Percentiles rank a stretch among this genome's conserved stretches.
Conservation (phyloP, 2,113 vertebrate species). For the Nettapus auritus region DNA sequence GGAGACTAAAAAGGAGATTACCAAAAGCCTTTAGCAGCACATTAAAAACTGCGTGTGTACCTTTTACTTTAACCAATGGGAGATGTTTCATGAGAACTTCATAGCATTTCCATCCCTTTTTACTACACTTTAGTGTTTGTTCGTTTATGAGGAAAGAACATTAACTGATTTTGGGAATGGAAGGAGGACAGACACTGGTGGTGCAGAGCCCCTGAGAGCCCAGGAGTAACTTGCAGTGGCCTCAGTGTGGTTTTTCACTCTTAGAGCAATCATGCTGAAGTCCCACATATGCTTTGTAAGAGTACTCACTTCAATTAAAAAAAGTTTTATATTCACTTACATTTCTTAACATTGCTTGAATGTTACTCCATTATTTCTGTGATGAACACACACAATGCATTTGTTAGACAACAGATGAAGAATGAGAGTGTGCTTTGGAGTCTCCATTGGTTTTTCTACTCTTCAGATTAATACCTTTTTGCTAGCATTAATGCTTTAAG, state of each 20-base stretch:
- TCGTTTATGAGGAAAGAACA: neutral
- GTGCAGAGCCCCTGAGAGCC: neutral
- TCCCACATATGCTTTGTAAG: neutral
- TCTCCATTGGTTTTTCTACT: neutral
- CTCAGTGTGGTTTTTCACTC: neutral
- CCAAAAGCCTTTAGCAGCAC: neutral
- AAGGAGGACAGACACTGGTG: neutral
- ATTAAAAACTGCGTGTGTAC: no score
- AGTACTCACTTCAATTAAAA: neutral
- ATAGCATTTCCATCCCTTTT: neutral
- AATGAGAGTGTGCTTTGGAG: neutral
- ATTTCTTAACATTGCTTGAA: neutral
- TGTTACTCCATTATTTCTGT: neutral
- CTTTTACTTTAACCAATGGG: no score
- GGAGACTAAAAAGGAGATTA: neutral
- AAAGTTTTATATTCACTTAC: neutral
- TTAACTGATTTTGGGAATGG: neutral
- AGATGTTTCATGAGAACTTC: neutral
- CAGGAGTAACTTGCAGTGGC: neutral
- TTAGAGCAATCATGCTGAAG: neutral
- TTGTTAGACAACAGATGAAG: neutral
- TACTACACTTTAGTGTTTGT: neutral
- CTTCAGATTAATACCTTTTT: slow-evolving; percentile 21
- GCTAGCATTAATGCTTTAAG: neutral
- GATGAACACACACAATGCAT: neutral